A percentile compares a stretch with the other conserved stretches of the same genome.
phyloP scores from a whole-genome alignment of 2,888 invertebrate species.

The Leucozona laternaria region DNA sequence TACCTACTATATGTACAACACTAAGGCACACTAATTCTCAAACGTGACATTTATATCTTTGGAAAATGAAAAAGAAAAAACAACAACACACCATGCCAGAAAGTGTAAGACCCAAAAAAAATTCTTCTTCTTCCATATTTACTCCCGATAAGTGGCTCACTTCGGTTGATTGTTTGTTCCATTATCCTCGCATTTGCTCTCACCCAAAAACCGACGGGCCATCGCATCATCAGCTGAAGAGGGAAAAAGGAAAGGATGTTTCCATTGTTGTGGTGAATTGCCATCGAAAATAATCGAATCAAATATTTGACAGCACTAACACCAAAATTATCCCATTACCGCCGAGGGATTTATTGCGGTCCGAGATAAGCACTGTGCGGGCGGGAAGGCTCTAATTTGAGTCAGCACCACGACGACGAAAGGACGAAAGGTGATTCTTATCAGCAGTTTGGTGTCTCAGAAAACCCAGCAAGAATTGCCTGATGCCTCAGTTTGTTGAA shows the following conservation, averaged over 20 bases:
- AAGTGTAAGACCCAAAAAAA: neutral
- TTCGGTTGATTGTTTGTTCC: conserved; percentile 68
- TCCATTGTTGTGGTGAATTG: conserved; percentile 67
- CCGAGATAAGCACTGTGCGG: conserved; percentile 69
- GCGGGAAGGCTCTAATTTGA: conserved; percentile 71
- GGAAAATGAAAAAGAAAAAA: neutral
- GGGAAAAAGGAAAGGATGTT: conserved; percentile 58
- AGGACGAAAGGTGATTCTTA: conserved; percentile 55
- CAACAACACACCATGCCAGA: neutral
- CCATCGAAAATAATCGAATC: conserved; percentile 72
- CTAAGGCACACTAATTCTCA: conserved; percentile 15
- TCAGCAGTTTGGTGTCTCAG: conserved; percentile 44
- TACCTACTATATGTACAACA: neutral
- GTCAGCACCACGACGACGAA: conserved; percentile 7
- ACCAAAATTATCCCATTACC: conserved; percentile 68
- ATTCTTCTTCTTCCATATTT: conserved; percentile 40
- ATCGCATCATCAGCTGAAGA: neutral
- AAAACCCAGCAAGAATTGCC: conserved; percentile 60
- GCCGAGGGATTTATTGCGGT: conserved; percentile 71
- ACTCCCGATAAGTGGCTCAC: conserved; percentile 69
- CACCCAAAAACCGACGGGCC: neutral
- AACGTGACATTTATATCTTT: conserved; percentile 67
- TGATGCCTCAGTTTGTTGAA: conserved; percentile 55
- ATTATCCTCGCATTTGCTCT: conserved; percentile 48
- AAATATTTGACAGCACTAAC: conserved; percentile 73